Conservation (phyloP, 53 echinoderm and acorn worm species). For the Zoroaster sp. region DNA sequence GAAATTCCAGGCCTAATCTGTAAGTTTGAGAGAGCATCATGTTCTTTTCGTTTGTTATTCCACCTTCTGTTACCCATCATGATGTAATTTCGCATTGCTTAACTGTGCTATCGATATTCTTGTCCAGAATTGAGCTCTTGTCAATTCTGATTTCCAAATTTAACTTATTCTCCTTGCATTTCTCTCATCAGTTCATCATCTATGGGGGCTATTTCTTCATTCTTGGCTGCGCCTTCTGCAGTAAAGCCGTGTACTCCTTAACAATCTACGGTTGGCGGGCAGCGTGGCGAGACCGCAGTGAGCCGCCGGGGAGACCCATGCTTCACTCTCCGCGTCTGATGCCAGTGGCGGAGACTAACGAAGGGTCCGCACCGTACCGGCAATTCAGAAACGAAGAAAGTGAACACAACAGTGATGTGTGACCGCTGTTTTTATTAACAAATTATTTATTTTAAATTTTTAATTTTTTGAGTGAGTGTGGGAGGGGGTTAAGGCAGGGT, state of each 20-base stretch:
- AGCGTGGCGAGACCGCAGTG: slow-evolving; percentile 33
- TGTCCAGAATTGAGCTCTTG: no score
- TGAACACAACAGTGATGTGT: slow-evolving; percentile 24
- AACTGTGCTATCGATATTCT: no score
- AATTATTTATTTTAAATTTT: no score
- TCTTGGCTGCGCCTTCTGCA: slow-evolving; percentile 66
- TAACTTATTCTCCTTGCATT: background rate
- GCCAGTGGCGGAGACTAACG: background rate
- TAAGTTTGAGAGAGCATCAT: no score
- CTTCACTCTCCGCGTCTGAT: background rate
- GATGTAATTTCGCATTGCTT: no score
- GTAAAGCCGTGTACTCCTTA: slow-evolving; percentile 79
- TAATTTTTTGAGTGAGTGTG: no score
- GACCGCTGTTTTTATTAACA: no score
- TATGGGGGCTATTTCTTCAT: slow-evolving; percentile 85
- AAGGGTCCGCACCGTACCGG: background rate
- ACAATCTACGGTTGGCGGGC: slow-evolving; percentile 51
- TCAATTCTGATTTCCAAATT: no score
- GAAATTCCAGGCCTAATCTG: no score
- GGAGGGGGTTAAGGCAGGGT: no score
- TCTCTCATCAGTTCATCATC: slow-evolving; percentile 68
- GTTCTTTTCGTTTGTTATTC: no score
- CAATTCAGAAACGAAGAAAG: slow-evolving; percentile 7
- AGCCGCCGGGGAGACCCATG: background rate
- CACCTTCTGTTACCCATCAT: no score